Percentiles rank a stretch among this genome's conserved stretches.
These are phyloP conservation scores for Penaeus monodon DNA, from an alignment of 2,888 invertebrate species.

Conservation along the genomic window DNA sequence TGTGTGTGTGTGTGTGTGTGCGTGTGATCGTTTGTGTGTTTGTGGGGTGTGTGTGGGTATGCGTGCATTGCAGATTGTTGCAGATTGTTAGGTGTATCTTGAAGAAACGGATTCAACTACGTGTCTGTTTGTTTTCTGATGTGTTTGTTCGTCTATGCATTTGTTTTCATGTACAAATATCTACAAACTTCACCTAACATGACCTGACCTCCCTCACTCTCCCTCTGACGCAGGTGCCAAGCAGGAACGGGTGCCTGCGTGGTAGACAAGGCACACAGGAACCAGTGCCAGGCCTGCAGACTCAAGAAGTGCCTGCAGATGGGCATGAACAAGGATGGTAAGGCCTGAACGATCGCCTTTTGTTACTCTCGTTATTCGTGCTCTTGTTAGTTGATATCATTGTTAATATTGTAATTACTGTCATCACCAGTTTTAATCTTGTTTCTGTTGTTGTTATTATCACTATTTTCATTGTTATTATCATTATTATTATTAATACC, in stretches of 20 bases:
- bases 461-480: no score
- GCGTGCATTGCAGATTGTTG: no score
- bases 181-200: conserved; percentile 71
- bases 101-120: no score
- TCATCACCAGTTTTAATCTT: no score
- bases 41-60: no score
- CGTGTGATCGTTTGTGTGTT: no score
- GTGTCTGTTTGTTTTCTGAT: no score
- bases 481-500: not conserved
- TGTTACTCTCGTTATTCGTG: not conserved
- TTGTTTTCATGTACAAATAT: not conserved
- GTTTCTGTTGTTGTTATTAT: no score
- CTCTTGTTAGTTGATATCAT: not conserved
- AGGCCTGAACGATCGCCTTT: conserved; percentile 71
- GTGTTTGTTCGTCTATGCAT: not conserved
- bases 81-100: no score
- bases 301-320: conserved; percentile 97
- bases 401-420: no score
- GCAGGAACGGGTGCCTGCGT: conserved; percentile 97
- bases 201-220: not conserved
- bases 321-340: conserved; percentile 99
- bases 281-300: conserved; percentile 98
- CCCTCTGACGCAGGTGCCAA: conserved; percentile 83
- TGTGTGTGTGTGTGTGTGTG: no score
- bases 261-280: conserved; percentile 98